These are phyloP conservation scores for Xiphophorus birchmanni DNA, from an alignment of 2,797 vertebrate species.

Conservation along the genomic window DNA sequence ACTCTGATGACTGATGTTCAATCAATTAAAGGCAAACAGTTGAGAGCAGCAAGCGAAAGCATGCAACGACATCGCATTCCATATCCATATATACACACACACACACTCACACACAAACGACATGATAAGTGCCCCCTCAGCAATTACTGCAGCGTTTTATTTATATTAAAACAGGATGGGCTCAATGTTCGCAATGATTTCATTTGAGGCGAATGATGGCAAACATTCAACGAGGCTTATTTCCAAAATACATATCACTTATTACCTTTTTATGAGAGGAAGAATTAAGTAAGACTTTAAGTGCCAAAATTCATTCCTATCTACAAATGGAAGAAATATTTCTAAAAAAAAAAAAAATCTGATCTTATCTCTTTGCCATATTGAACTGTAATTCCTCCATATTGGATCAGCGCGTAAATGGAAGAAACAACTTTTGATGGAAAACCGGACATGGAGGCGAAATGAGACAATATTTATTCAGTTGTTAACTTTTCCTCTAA, in stretches of 20 bases:
- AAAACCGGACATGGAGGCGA: slow-evolving; percentile 68
- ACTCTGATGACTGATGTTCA: slow-evolving; percentile 29
- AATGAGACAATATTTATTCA: slow-evolving; percentile 78
- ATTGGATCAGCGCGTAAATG: slow-evolving; percentile 44
- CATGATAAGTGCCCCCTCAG: slow-evolving; percentile 16
- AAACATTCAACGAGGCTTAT: slow-evolving; percentile 53
- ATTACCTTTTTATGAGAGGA: slow-evolving; percentile 28
- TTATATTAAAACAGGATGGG: slow-evolving; percentile 46
- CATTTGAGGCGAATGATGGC: slow-evolving; percentile 32
- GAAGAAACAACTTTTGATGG: slow-evolving; percentile 62
- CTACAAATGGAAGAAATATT: background rate
- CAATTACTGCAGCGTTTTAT: slow-evolving; percentile 32
- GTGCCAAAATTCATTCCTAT: background rate
- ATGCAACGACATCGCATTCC: slow-evolving; percentile 21
- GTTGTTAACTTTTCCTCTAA: slow-evolving; percentile 71
- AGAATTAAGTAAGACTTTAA: slow-evolving; percentile 33
- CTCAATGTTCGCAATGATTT: slow-evolving; percentile 28
- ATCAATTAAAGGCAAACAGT: slow-evolving; percentile 38
- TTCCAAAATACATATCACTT: slow-evolving; percentile 53
- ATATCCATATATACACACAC: slow-evolving; percentile 9
- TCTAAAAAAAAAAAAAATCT: slow-evolving; percentile 8
- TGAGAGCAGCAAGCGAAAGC: background rate
- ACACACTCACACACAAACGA: slow-evolving; percentile 2
- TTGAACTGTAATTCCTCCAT: slow-evolving; percentile 12
- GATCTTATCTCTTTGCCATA: slow-evolving; percentile 21